These are phyloP conservation scores for Nilaparvata lugens DNA, from an alignment of 1,140 invertebrate species.

Conservation along the genomic window DNA sequence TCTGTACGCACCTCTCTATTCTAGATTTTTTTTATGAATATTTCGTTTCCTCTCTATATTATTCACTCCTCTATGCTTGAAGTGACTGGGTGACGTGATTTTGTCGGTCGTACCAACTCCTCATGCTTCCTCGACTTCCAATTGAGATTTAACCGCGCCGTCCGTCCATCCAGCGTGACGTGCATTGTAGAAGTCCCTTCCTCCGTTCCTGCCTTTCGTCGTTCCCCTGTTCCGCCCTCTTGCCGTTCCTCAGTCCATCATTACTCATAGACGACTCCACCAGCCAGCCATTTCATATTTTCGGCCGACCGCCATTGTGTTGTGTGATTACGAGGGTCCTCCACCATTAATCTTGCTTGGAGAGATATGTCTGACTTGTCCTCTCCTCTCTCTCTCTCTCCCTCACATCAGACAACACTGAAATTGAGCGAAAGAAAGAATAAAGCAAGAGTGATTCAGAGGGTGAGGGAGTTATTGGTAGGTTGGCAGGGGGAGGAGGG, in stretches of 20 bases:
- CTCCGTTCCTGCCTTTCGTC: background rate
- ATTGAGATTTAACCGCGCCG: conserved; percentile 2
- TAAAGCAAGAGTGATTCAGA: too few species aligned
- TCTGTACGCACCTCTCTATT: too few species aligned
- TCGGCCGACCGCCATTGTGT: conserved; percentile 21
- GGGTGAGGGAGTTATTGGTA: too few species aligned
- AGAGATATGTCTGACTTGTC: too few species aligned
- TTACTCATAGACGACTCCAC: conserved; percentile 21
- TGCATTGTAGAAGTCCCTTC: conserved; percentile 6
- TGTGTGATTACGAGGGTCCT: conserved; percentile 24
- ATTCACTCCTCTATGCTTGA: too few species aligned
- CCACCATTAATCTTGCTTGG: conserved; percentile 24
- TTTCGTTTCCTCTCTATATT: too few species aligned
- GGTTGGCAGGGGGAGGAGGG: too few species aligned
- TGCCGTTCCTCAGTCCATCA: conserved; percentile 18
- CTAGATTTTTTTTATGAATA: too few species aligned
- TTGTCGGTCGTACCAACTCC: background rate
- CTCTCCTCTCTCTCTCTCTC: too few species aligned
- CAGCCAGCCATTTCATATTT: conserved; percentile 24
- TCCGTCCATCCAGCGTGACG: conserved; percentile 9
- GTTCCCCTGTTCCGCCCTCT: conserved; percentile 8
- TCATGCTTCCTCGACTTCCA: background rate
- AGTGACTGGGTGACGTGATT: background rate
- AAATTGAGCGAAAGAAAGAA: too few species aligned
- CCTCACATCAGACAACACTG: too few species aligned